Base-by-base conservation (phyloP, 2,113 vertebrate species). In the Chloebia gouldiae region DNA sequence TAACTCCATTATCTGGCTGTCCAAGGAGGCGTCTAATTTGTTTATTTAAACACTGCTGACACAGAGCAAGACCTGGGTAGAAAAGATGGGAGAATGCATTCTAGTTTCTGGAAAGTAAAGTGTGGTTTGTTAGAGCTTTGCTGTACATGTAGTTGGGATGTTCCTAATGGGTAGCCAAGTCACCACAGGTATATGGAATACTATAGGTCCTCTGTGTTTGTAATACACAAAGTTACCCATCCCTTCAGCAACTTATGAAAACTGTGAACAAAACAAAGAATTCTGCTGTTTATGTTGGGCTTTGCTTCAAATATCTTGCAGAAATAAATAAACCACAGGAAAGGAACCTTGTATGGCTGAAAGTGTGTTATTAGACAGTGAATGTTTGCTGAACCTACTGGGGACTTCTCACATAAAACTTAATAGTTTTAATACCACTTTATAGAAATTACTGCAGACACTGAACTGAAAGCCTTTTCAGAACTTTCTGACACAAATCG, bases 401-500 rank as follows among this genome's bases (percentile, higher is more conserved):
- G 50, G 6, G 56, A 31, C 13, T 64, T 68, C 24, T 60, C 42
- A 42, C 39, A 20, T 79, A 72, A 84, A 90, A 57, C 69, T 44
- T 80, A 35, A 37, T 76, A 1, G 10, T 91, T 84, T 87, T 80
- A 84, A 16, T 89, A 56, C 31, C 56, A 16, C 21, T 82, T 73
- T 16, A 71, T 54, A 69, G 61, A 95, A 91, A 76, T 72, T 3
- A n/a, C 31, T 71, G 51, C 31, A 42, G 61, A 57, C 33, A 35
- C 33, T 17, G 22, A 92, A 86, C 47, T 65, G 53, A 79, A 69
- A 91, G n/a, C 53, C 47, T 39, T 87, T 87, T 79, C 44, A 65
- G 73, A 92, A 51, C 20, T 78, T 88, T 81, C 69, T 75, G 69
- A 85, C 87, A 87, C 37, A 79, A 91, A 81, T 91, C 68, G 86